These are phyloP conservation scores for Leptopilina clavipes DNA, from an alignment of 1,140 invertebrate genomes.

Conservation along the genomic window DNA sequence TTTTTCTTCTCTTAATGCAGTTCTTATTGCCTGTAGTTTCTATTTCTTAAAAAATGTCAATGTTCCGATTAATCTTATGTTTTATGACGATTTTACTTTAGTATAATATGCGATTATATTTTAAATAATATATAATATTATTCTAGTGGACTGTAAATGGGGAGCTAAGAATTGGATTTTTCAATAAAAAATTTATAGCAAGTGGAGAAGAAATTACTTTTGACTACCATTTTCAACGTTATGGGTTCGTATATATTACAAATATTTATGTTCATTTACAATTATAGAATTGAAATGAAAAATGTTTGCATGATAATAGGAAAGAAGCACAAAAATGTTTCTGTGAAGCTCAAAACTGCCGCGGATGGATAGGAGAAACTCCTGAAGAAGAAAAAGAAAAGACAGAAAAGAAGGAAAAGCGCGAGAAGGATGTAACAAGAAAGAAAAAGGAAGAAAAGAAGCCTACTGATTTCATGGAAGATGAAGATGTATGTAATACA, in stretches of 20 bases:
- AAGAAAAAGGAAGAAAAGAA: conserved; percentile 70
- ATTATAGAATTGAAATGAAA: neutral
- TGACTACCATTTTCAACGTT: conserved; percentile 98
- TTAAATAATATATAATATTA: conserved; percentile 39
- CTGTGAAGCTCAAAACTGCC: conserved; percentile 90
- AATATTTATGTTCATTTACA: conserved; percentile 32
- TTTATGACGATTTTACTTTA: too few species aligned
- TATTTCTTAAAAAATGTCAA: too few species aligned
- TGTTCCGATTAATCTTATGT: too few species aligned
- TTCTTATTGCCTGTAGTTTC: too few species aligned
- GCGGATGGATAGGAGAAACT: conserved; percentile 94
- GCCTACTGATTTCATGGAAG: conserved; percentile 76
- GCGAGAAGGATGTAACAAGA: conserved; percentile 58
- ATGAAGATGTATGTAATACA: conserved; percentile 80
- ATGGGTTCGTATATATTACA: conserved; percentile 81
- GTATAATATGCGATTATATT: too few species aligned
- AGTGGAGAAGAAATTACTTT: conserved; percentile 97
- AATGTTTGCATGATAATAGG: conserved; percentile 68
- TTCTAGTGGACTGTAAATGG: conserved; percentile 96
- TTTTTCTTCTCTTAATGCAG: too few species aligned
- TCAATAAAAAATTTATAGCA: conserved; percentile 87
- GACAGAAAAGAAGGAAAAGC: conserved; percentile 72
- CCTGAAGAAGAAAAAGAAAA: conserved; percentile 81
- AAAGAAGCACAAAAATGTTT: conserved; percentile 96
- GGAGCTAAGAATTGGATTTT: conserved; percentile 96